These are phyloP conservation scores for Calonectris borealis DNA, from an alignment of 2,113 vertebrate species.

Conservation along the genomic window DNA sequence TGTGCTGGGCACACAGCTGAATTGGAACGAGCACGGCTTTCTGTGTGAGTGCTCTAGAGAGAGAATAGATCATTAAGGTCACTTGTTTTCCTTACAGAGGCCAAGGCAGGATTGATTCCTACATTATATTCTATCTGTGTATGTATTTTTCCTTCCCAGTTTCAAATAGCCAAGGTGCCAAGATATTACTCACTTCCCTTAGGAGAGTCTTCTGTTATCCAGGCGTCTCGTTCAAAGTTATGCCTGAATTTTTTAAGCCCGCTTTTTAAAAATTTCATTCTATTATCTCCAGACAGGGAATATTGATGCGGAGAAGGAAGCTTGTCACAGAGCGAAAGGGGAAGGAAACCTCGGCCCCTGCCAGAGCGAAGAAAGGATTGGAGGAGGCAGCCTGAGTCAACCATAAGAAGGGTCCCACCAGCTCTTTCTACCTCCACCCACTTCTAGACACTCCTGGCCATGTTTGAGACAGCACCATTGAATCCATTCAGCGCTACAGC, in stretches of 20 bases:
- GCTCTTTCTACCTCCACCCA: constrained; percentile 57
- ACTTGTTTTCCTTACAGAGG: constrained; percentile 61
- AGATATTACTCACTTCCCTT: background rate
- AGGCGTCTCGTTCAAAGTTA: background rate
- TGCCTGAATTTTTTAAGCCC: background rate
- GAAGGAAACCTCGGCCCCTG: background rate
- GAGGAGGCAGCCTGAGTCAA: constrained; percentile 44
- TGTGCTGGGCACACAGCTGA: constrained; percentile 50
- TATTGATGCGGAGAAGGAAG: background rate
- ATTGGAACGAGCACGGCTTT: constrained; percentile 54
- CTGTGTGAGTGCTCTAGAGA: constrained; percentile 67
- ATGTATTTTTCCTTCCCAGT: constrained; percentile 41
- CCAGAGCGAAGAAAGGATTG: constrained; percentile 30
- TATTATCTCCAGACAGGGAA: background rate
- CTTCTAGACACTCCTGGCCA: constrained; percentile 62
- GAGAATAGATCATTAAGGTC: constrained; percentile 70
- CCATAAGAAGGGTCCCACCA: constrained; percentile 29
- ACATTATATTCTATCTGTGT: constrained; percentile 33
- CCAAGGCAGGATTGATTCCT: constrained; percentile 59
- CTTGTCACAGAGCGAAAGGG: background rate
- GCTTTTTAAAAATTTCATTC: background rate
- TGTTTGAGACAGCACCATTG: constrained; percentile 61
- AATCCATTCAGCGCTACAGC: constrained; percentile 60
- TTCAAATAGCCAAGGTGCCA: background rate
- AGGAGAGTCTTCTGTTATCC: background rate